Conservation (phyloP, 2,113 vertebrate genomes). For the Willisornis vidua region DNA sequence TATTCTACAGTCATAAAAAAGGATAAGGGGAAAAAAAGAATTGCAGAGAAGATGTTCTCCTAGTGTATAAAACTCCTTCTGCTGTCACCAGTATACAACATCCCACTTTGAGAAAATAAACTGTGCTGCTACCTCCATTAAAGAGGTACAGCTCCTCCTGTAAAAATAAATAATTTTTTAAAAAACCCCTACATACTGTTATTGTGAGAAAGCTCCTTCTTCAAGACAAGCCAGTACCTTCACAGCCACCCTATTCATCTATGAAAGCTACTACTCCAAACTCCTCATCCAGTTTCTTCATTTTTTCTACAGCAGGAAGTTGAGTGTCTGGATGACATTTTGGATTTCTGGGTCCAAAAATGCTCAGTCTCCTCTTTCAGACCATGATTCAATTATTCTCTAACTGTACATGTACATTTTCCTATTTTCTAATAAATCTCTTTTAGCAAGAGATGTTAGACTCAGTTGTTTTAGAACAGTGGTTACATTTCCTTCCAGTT, state of each 20-base stretch:
- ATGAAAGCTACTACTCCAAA: neutral
- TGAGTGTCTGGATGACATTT: neutral
- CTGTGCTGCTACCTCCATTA: neutral
- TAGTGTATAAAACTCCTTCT: neutral
- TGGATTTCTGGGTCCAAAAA: neutral
- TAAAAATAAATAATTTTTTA: neutral
- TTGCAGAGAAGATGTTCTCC: neutral
- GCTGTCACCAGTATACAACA: neutral
- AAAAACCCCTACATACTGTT: fast-evolving
- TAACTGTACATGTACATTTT: neutral
- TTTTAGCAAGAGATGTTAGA: neutral
- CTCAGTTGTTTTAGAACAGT: neutral
- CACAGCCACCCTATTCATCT: neutral
- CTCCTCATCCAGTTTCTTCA: neutral
- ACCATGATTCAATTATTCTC: neutral
- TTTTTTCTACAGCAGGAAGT: neutral
- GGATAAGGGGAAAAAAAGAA: neutral
- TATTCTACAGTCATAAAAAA: neutral
- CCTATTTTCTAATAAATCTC: neutral
- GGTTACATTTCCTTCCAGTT: neutral
- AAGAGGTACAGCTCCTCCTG: neutral
- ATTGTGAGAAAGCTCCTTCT: neutral
- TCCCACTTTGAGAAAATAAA: neutral
- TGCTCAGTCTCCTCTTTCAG: neutral
- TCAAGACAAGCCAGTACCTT: neutral